Percentiles rank a stretch among this genome's conserved stretches.
These are phyloP conservation scores for Mionectes macconnelli DNA, from an alignment of 2,113 vertebrate genomes.

Conservation along the genomic window DNA sequence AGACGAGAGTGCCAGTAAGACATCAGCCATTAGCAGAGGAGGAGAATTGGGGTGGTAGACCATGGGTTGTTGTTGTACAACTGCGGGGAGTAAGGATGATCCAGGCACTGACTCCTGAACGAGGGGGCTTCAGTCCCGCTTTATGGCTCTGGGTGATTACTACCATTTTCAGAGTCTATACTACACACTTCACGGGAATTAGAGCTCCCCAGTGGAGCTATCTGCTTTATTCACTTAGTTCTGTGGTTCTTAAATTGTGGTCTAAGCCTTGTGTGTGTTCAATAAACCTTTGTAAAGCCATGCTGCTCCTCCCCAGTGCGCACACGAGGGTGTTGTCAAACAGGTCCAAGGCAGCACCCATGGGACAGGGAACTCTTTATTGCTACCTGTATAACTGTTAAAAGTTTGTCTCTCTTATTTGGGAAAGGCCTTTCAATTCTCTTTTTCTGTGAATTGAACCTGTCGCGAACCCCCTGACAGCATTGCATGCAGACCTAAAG, in stretches of 20 bases:
- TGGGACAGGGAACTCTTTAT: not conserved
- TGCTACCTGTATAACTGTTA: not conserved
- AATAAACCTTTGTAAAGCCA: not conserved
- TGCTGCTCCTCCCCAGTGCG: not conserved
- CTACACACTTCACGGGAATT: not conserved
- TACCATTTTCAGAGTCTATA: not conserved
- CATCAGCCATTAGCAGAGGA: not conserved
- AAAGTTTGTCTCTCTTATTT: not conserved
- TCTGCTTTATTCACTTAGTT: not conserved
- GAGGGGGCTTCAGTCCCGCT: not conserved
- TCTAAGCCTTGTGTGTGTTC: not conserved
- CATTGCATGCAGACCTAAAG: not conserved
- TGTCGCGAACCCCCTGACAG: not conserved
- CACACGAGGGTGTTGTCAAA: rapidly evolving
- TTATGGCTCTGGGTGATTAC: not conserved
- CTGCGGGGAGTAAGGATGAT: not conserved
- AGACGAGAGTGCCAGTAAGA: not conserved
- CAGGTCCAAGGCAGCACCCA: not conserved
- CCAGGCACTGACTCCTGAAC: not conserved
- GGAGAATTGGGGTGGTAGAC: not conserved
- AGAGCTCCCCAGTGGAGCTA: not conserved
- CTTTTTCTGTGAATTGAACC: too few species aligned
- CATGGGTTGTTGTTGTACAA: not conserved
- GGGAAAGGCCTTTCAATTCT: not conserved
- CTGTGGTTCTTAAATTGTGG: not conserved